These are phyloP conservation scores for Zenarchopterus dispar DNA, from an alignment of 2,797 vertebrate species.

Conservation along the genomic window DNA sequence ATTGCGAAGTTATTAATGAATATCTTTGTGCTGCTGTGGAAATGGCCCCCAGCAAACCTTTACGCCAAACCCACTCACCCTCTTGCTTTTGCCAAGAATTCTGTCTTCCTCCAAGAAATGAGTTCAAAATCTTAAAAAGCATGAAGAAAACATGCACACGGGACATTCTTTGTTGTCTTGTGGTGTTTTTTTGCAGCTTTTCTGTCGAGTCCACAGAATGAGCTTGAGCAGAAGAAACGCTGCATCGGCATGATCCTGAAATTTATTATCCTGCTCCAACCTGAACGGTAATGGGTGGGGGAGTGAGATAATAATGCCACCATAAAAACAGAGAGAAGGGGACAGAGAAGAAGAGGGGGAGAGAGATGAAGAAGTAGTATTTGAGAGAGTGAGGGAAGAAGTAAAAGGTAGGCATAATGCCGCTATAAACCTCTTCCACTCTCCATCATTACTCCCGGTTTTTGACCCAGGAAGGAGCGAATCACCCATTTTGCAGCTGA, in stretches of 20 bases:
- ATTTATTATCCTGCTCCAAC: constrained; percentile 76
- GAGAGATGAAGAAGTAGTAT: constrained; percentile 41
- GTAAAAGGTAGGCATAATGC: constrained; percentile 67
- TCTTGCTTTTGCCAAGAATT: neutral
- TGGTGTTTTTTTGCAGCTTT: constrained; percentile 51
- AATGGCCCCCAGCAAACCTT: too few species aligned
- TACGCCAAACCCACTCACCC: too few species aligned
- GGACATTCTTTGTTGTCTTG: constrained; percentile 43
- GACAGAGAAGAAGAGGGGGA: constrained; percentile 35
- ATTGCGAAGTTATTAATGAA: too few species aligned
- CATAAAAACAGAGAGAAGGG: constrained; percentile 72
- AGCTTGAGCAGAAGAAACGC: constrained; percentile 65
- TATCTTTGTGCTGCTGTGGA: too few species aligned
- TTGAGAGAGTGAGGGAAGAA: constrained; percentile 42
- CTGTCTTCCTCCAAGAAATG: neutral
- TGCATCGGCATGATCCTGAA: constrained; percentile 72
- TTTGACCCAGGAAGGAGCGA: constrained; percentile 67
- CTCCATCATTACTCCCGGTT: constrained; percentile 75
- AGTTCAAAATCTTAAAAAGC: constrained; percentile 6
- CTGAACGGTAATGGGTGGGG: constrained; percentile 75
- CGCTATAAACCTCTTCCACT: constrained; percentile 75
- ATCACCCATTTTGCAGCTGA: constrained; percentile 72
- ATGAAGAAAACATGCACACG: constrained; percentile 2
- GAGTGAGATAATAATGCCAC: constrained; percentile 73
- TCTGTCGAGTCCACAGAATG: constrained; percentile 73